Conservation (phyloP, 2,797 vertebrate genomes). For the Etheostoma nigrum region DNA sequence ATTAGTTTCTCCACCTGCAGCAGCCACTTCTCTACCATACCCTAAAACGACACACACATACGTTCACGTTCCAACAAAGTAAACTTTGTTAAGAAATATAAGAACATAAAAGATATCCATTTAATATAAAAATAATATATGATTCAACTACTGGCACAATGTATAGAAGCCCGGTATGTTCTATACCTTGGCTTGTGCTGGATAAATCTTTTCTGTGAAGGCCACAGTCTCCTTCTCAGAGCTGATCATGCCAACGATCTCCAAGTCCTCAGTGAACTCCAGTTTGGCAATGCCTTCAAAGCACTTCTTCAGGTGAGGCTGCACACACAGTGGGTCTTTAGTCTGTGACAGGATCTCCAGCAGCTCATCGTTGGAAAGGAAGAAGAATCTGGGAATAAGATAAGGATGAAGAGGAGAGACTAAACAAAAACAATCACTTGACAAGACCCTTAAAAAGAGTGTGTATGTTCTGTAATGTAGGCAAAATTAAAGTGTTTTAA, state of each 20-base stretch:
- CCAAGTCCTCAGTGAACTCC: conserved; percentile 87
- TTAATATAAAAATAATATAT: not conserved
- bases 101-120: not conserved
- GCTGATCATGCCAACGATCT: conserved; percentile 93
- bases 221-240: conserved; percentile 92
- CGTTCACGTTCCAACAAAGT: not conserved
- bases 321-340: conserved; percentile 93
- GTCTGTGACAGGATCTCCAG: conserved; percentile 96
- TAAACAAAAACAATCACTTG: conserved; percentile 5
- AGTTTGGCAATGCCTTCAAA: conserved; percentile 95
- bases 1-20: conserved; percentile 91
- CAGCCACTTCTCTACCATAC: conserved; percentile 98
- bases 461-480: not conserved
- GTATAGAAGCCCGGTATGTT: not conserved
- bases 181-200: conserved; percentile 88
- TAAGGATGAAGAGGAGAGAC: not conserved
- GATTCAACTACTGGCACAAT: not conserved
- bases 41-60: conserved; percentile 77
- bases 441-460: not conserved
- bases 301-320: conserved; percentile 95
- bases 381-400: conserved; percentile 89
- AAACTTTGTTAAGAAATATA: not conserved
- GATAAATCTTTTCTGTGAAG: conserved; percentile 88
- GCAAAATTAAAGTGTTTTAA: not conserved
- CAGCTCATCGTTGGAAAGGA: conserved; percentile 94